Conservation (phyloP, 1,140 invertebrate species). For the Ridgeia piscesae region DNA sequence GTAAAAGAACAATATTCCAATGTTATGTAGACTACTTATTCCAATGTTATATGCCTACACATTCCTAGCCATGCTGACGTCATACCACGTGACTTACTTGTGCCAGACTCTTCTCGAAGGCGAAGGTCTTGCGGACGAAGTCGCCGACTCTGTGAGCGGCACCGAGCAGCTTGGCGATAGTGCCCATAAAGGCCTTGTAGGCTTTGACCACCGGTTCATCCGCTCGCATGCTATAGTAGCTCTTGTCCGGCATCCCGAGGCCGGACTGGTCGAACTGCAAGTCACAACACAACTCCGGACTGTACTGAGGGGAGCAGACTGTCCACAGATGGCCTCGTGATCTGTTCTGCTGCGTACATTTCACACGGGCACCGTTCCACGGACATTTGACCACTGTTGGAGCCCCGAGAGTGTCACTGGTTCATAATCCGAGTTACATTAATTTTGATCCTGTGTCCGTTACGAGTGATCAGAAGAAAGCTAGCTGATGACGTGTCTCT, state of each 20-base stretch:
- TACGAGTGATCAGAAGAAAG: background rate
- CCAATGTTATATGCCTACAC: background rate
- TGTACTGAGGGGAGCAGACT: background rate
- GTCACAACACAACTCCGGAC: background rate
- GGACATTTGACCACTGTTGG: background rate
- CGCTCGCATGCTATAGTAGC: background rate
- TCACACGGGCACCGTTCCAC: background rate
- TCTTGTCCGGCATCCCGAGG: background rate
- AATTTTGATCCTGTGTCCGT: background rate
- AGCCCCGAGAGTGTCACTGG: background rate
- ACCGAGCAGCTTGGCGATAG: background rate
- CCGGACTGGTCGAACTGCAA: background rate
- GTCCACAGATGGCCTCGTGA: background rate
- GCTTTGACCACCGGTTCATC: background rate
- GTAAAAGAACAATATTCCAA: background rate
- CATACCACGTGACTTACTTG: background rate
- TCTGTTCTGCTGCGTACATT: background rate
- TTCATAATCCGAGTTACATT: background rate
- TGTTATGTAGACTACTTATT: background rate
- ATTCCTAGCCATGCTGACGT: background rate
- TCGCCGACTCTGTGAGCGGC: background rate
- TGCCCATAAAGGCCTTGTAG: background rate
- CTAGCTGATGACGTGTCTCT: background rate
- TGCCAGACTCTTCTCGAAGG: background rate
- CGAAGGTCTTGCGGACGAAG: background rate